Conservation (phyloP, 2,797 vertebrate species). For the Melanogrammus aeglefinus region DNA sequence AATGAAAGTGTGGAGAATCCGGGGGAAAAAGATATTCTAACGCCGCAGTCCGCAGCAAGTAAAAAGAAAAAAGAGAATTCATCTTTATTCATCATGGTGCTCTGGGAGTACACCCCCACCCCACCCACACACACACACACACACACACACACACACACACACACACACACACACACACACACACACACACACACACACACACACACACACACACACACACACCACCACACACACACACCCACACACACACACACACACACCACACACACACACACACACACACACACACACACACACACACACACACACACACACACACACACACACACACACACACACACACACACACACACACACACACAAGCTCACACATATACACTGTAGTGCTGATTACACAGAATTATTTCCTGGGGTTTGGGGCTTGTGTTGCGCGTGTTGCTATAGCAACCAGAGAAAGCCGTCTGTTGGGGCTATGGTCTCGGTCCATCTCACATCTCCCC, state of each 20-base stretch:
- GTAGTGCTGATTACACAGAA: slow-evolving; percentile 44
- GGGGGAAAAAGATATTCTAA: slow-evolving; percentile 21
- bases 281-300: slow-evolving; percentile 39
- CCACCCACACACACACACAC: slow-evolving; percentile 20
- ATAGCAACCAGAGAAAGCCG: slow-evolving; percentile 58
- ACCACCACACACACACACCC: slow-evolving; percentile 26
- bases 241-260: slow-evolving; percentile 36
- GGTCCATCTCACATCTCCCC: slow-evolving; percentile 37
- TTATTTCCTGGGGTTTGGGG: slow-evolving; percentile 45
- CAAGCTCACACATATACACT: slow-evolving; percentile 20
- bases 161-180: slow-evolving; percentile 19
- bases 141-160: slow-evolving; percentile 38
- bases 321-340: slow-evolving; percentile 27
- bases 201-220: slow-evolving; percentile 35
- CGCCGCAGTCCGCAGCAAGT: slow-evolving; percentile 51
- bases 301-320: slow-evolving; percentile 31
- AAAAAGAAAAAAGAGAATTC: slow-evolving; percentile 67
- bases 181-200: slow-evolving; percentile 39
- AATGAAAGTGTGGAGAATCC: slow-evolving; percentile 41
- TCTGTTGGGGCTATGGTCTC: slow-evolving; percentile 32
- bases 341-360: slow-evolving; percentile 41
- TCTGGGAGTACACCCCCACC: slow-evolving; percentile 55
- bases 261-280: slow-evolving; percentile 18
- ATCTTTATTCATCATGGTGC: slow-evolving; percentile 65
- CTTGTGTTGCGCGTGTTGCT: slow-evolving; percentile 36